Evolutionary conservation across 1,140 invertebrate genomes (phyloP), one percentile per base, ranked within the genome.

Genomic region (Calephelis virginiensis): DNA sequence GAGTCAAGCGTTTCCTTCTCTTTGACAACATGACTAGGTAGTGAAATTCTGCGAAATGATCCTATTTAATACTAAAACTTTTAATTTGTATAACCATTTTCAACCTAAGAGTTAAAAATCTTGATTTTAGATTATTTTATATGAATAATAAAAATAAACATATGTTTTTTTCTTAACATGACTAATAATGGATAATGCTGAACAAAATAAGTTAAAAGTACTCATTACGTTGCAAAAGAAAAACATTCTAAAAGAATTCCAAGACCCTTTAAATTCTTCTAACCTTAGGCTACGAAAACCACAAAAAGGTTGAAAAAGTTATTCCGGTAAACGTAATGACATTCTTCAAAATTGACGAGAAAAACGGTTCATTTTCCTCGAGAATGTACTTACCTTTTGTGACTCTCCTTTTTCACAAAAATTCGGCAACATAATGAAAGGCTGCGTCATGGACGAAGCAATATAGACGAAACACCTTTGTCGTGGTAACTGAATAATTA

Each of bases 401-500:
- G 53, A 28, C 28, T 37, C 28, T 56, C 53, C 53, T 28, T 56
- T 56, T 56, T 56, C 53, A 12, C 53, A 59, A 59, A 59, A 59
- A 59, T 12, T 59, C 28, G 6, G 12, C 53, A 6, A 59, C 53
- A 37, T 59, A 59, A 59, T 59, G 53, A 59, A 59, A 59, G 53
- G 53, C 37, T n/a, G 53, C 53, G 37, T 38, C 37, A 38, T 59
- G 53, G 53, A 37, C 28, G 53, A 59, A 38, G 53, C 28, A 59
- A 59, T 59, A 59, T 38, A 59, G 53, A 59, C 53, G 53, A 59
- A 59, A 59, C 11, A 59, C 53, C 53, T 59, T 59, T 38, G 53
- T 38, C 53, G 50, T 56, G 50, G 53, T 38, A 59, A 59, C 53
- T 59, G 53, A 59, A 59, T 59, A 59, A 59, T 59, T 59, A 59